phyloP scores from a whole-genome alignment of 2,797 vertebrate genomes.

The Sciaenops ocellatus region DNA sequence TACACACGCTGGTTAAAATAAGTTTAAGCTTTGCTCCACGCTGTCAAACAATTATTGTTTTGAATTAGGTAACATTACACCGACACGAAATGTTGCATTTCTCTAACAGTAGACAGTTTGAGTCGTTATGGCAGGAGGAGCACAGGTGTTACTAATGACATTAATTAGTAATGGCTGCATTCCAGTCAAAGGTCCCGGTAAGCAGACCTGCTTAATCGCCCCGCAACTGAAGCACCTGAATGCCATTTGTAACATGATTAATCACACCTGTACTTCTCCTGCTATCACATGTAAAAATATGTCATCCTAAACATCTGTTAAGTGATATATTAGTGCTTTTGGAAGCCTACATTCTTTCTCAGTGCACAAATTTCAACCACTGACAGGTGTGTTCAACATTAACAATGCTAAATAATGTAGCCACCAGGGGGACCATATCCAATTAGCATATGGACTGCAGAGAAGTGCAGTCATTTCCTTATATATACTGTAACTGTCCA shows the following conservation, averaged over 20 bases:
- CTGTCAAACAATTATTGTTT: no score
- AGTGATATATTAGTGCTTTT: not conserved
- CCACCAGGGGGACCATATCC: not conserved
- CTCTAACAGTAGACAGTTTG: not conserved
- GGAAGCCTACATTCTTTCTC: not conserved
- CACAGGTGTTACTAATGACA: not conserved
- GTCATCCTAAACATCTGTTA: not conserved
- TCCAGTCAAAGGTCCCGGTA: not conserved
- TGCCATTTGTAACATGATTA: no score
- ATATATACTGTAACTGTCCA: not conserved
- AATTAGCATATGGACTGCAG: not conserved
- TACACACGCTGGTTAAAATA: not conserved
- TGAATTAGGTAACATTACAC: not conserved
- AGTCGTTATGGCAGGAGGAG: not conserved
- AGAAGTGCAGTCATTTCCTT: not conserved
- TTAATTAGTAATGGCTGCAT: not conserved
- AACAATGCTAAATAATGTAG: not conserved
- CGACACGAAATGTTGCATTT: not conserved
- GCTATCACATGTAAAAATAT: not conserved
- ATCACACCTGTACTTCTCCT: not conserved
- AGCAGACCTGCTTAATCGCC: not conserved
- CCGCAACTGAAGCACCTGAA: not conserved
- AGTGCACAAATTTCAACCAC: not conserved
- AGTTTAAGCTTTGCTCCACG: not conserved
- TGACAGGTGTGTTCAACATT: not conserved